phyloP scores from a whole-genome alignment of 1,140 invertebrate species.

The Pinna nobilis region DNA sequence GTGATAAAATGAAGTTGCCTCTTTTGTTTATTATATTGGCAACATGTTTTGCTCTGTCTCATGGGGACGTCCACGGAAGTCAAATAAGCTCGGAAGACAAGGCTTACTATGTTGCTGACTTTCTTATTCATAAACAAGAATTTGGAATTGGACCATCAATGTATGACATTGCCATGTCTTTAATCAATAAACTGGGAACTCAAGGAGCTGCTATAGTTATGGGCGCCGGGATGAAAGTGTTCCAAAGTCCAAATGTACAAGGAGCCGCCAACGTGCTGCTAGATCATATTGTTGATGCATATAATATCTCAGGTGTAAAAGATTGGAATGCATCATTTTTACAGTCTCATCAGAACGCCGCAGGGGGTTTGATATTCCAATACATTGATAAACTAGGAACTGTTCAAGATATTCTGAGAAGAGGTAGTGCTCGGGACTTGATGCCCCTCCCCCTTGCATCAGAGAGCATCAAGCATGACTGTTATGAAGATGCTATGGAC shows the following conservation, averaged over 20 bases:
- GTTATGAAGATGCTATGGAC: conserved; percentile 49
- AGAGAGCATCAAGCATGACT: conserved; percentile 23
- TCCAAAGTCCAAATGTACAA: not conserved
- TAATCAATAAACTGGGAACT: not conserved
- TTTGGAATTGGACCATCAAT: not conserved
- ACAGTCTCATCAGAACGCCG: not conserved
- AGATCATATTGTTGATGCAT: conserved; percentile 3
- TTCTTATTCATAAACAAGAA: not conserved
- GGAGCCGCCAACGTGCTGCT: not conserved
- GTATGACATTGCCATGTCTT: not conserved
- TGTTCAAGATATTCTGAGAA: not conserved
- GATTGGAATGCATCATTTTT: not conserved
- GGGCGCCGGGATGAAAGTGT: not conserved
- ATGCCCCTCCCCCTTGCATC: conserved; percentile 3
- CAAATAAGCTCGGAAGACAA: not conserved
- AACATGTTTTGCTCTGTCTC: not conserved
- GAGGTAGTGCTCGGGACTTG: conserved; percentile 28
- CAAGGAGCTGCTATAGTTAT: not conserved
- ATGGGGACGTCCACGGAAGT: not conserved
- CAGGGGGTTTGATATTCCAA: not conserved
- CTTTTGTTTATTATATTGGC: not conserved
- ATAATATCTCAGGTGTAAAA: not conserved
- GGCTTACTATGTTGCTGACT: not conserved
- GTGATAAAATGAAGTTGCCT: too few species aligned
- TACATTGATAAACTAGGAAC: conserved; percentile 6